Base-by-base conservation (phyloP, 2,113 vertebrate genomes). In the Falcunculus frontatus region DNA sequence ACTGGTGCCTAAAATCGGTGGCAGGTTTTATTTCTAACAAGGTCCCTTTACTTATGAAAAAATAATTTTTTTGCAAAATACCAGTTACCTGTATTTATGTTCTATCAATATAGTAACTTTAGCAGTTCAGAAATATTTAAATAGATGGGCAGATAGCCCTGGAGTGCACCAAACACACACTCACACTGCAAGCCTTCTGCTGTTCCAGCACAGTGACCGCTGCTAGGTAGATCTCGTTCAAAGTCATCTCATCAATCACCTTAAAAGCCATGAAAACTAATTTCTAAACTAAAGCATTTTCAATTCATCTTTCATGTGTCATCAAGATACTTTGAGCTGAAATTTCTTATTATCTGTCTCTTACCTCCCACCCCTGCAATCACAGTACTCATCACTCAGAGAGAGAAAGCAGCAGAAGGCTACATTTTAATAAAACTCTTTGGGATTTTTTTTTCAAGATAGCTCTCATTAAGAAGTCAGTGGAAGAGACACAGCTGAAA, bases 281-380 rank as follows among this genome's bases (percentile, higher is more conserved):
- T 96, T 96, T 93, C 92, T 90, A 88, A 94, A 90, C 39, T 41
- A 80, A 96, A 94, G 56, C 60, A 93, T 95, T 96, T 97, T 84
- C 92, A 94, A 90, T 93, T 95, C 19, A 84, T 95, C 90, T 91
- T 96, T 92, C 72, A 59, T 27, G 39, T 83, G 90, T 86, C 95
- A 96, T 84, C 87, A 92, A 57, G 85, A 94, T 56, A 94, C 88
- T 90, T 55, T 25, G 68, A 90, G 64, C 1, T 94, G 88, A 84
- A 93, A 89, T 95, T 91, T 90, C 90, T 86, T 95, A 81, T 96
- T 93, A 84, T 81, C 87, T 88, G n/a, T 90, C 84, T 96, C 68
- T 84, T 95, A 44, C 75, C 82, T 96, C 76, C 95, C 85, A 94
- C 83, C 90, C 77, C 82, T 93, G 85, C 83, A 94, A 95, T 95